These are phyloP conservation scores for Phyllotreta striolata DNA, from an alignment of 2,888 invertebrate genomes.

Conservation along the genomic window DNA sequence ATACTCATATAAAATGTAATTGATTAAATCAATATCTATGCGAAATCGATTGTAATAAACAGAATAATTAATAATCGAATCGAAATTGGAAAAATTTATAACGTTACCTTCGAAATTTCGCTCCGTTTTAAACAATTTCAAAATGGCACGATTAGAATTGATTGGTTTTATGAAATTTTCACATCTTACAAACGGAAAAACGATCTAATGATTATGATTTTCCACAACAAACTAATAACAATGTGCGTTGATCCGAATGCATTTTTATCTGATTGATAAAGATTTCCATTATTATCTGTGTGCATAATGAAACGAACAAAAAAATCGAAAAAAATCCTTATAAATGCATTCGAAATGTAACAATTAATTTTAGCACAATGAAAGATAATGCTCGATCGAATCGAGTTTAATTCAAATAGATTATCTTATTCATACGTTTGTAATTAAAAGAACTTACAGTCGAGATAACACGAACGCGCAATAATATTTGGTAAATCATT, in stretches of 20 bases:
- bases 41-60: not conserved
- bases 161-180: not conserved
- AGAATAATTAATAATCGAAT: not conserved
- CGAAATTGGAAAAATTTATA: not conserved
- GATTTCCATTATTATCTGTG: slow-evolving; percentile 32
- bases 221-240: slow-evolving; percentile 32
- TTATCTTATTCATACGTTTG: no score
- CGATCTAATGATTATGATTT: slow-evolving; percentile 29
- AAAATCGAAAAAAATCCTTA: not conserved
- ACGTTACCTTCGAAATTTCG: slow-evolving; percentile 20
- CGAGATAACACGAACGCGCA: no score
- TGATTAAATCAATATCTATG: slow-evolving; percentile 3
- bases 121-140: slow-evolving; percentile 23
- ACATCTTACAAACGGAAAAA: slow-evolving; percentile 32
- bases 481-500: no score
- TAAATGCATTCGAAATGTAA: no score
- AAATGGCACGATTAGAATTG: not conserved
- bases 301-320: slow-evolving; percentile 25
- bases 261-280: slow-evolving; percentile 38
- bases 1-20: not conserved
- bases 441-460: no score
- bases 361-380: not conserved
- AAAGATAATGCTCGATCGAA: not conserved
- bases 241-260: slow-evolving; percentile 31
- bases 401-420: no score